These are phyloP conservation scores for Erpobdella octoculata DNA, from an alignment of 2,888 invertebrate genomes.

Conservation along the genomic window DNA sequence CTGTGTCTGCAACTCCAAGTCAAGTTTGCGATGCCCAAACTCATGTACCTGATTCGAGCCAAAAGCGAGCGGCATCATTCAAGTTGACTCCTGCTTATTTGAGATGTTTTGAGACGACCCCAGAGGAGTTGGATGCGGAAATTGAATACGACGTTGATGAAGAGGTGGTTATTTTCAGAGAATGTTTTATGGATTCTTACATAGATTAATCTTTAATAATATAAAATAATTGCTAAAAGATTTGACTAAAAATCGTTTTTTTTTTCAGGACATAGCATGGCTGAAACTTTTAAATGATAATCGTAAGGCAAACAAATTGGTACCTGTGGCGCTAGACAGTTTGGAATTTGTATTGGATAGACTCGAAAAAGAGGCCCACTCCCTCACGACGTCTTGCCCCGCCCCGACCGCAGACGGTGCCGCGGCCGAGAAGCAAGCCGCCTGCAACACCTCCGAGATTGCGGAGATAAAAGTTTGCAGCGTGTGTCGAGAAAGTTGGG, in stretches of 20 bases:
- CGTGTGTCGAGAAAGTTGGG: constrained; percentile 96
- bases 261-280: constrained; percentile 75
- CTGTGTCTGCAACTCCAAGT: no score
- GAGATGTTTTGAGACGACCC: constrained; percentile 79
- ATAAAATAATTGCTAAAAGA: neutral
- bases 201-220: neutral
- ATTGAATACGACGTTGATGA: constrained; percentile 95
- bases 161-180: constrained; percentile 57
- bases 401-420: constrained; percentile 13
- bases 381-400: neutral
- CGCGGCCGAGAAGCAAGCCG: neutral
- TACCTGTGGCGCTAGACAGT: constrained; percentile 74
- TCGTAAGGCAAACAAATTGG: constrained; percentile 59
- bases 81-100: constrained; percentile 74
- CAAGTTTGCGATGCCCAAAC: no score
- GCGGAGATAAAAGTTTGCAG: constrained; percentile 61
- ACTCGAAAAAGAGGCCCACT: constrained; percentile 80
- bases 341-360: constrained; percentile 94
- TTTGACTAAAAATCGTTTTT: neutral
- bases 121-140: constrained; percentile 84
- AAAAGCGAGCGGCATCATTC: constrained; percentile 56
- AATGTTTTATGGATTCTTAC: neutral
- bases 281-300: constrained; percentile 77
- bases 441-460: neutral
- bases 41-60: neutral